These are phyloP conservation scores for Cataglyphis rosenhaueri DNA, from an alignment of 2,888 invertebrate species.

Conservation along the genomic window DNA sequence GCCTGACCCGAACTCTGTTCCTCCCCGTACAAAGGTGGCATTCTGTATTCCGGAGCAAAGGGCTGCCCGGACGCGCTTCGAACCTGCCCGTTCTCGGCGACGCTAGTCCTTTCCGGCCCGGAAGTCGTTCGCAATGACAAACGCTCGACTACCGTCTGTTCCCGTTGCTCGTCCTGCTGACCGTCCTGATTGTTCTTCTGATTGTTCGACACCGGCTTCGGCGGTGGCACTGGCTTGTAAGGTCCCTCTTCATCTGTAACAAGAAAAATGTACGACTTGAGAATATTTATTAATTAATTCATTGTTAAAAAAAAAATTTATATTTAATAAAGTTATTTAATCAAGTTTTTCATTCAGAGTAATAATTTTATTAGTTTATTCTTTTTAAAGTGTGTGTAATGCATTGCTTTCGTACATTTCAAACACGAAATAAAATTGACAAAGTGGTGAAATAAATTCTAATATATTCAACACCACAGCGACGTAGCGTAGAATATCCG, in stretches of 20 bases:
- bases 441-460: slow-evolving; percentile 30
- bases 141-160: slow-evolving; percentile 86
- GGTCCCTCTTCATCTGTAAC: slow-evolving; percentile 87
- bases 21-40: slow-evolving; percentile 84
- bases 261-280: not conserved
- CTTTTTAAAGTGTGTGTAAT: not conserved
- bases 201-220: slow-evolving; percentile 87
- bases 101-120: slow-evolving; percentile 61
- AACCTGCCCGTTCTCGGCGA: slow-evolving; percentile 83
- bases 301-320: not conserved
- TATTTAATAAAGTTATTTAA: not conserved
- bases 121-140: slow-evolving; percentile 62
- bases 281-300: not conserved
- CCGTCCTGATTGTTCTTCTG: slow-evolving; percentile 77
- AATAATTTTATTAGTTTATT: not conserved
- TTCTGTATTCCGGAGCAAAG: slow-evolving; percentile 81
- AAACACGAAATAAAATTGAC: not conserved
- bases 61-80: slow-evolving; percentile 80
- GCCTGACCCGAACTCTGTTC: slow-evolving; percentile 85
- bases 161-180: slow-evolving; percentile 88
- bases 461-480: slow-evolving; percentile 13
- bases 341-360: not conserved
- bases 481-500: not conserved
- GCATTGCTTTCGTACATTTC: not conserved
- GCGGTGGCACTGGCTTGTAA: slow-evolving; percentile 88